Percentiles rank a stretch among this genome's conserved stretches.
These are phyloP conservation scores for Trypoxylus dichotomus DNA, from an alignment of 1,140 invertebrate species.

Conservation along the genomic window DNA sequence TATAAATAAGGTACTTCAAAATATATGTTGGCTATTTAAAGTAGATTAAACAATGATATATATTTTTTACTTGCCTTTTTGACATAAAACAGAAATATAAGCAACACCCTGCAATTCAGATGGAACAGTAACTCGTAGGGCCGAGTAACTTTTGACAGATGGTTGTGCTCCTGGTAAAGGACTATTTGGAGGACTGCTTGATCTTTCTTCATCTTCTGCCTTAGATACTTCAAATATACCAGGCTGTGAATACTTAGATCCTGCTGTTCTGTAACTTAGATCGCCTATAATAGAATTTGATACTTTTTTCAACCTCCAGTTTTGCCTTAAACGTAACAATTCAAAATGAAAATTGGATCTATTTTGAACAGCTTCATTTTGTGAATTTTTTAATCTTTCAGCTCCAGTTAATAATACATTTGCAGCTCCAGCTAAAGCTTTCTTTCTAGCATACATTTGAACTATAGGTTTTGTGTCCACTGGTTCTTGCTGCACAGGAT, in stretches of 20 bases:
- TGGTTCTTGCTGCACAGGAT: slow-evolving; percentile 85
- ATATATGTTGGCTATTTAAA: too few relatives aligned
- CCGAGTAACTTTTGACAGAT: slow-evolving; percentile 67
- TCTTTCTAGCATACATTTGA: slow-evolving; percentile 90
- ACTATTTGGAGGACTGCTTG: slow-evolving; percentile 58
- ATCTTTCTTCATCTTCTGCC: slow-evolving; percentile 78
- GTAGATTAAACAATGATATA: too few relatives aligned
- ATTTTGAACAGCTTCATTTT: slow-evolving; percentile 75
- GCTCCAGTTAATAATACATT: slow-evolving; percentile 79
- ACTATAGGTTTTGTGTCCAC: slow-evolving; percentile 83
- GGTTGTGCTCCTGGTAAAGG: slow-evolving; percentile 53
- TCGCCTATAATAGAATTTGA: slow-evolving; percentile 95
- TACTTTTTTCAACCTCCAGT: slow-evolving; percentile 94
- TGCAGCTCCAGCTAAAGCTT: slow-evolving; percentile 81
- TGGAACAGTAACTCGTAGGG: slow-evolving; percentile 87
- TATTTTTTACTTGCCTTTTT: slow-evolving; percentile 68
- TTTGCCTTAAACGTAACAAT: slow-evolving; percentile 83
- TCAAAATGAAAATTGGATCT: slow-evolving; percentile 92
- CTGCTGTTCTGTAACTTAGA: slow-evolving; percentile 90
- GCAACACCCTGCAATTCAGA: slow-evolving; percentile 93
- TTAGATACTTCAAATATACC: slow-evolving; percentile 97
- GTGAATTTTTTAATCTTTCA: slow-evolving; percentile 79
- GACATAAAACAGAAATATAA: slow-evolving; percentile 92
- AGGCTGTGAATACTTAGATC: slow-evolving; percentile 89
- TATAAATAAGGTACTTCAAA: too few relatives aligned